Evolutionary conservation across 2,797 vertebrate genomes (phyloP), one percentile per base, ranked within the genome.

Genomic region (Typhlichthys eigenmanni): DNA sequence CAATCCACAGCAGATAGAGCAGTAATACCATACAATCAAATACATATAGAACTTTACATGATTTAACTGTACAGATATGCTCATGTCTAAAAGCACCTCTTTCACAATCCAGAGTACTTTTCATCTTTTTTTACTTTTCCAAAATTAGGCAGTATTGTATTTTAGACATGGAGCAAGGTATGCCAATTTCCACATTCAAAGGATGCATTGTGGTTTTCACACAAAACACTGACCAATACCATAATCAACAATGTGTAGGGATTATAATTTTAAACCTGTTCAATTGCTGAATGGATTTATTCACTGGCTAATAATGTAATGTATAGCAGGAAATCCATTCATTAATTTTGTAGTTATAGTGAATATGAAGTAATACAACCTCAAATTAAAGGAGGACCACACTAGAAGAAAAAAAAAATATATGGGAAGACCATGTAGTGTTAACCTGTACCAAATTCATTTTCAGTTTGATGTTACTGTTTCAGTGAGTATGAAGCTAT

Each of bases 21-120:
- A 76, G 76, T 68, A 81, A 81, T 63, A 78, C 66, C 76, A 84
- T 75, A 86, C 67, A 80, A 77, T 73, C 70, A 73, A 79, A 80
- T 73, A 69, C 64, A 83, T 76, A 79, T 80, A 79, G 80, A 85
- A 62, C 60, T 75, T 62, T 67, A 66, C 58, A 80, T 76, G 73
- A 75, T 68, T 71, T 52, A 71, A 80, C 81, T 79, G 73, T 85
- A 85, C 82, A 89, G 64, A 73, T 60, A 75, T 64, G 68, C 47
- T 45, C 14, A 53, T 34, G 45, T 43, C 51, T 71, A 74, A 68
- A 32, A 60, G 57, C 72, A 62, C 38, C 48, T 68, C 10, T 63
- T 58, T 17, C 48, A 24, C 48, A 17, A 34, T 65, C 63, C 29
- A 47, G 53, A 71, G 68, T 11, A 75, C 14, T 64, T 69, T 68